Evolutionary conservation across 2,797 vertebrate species (phyloP), one percentile per base, ranked within the genome.

Genomic region (Poeciliopsis infans): DNA sequence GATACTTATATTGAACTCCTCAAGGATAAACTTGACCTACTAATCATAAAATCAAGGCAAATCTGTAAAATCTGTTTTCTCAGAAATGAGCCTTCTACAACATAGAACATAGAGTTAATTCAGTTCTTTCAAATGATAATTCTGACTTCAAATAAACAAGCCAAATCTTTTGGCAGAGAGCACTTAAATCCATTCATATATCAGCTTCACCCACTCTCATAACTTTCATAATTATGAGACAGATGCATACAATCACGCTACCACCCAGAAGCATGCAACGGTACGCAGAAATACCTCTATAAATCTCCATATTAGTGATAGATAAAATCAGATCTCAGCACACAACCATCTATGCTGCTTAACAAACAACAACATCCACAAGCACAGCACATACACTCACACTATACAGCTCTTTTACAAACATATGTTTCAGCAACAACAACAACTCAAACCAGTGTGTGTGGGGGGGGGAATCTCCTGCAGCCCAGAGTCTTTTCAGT

Each of bases 91-190:
- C 87, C 83, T 85, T 79, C 39, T 73, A 76, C 55, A 88, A 16
- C 57, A 84, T 87, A 64, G 78, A 84, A 57, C 89, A 74, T 5
- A 41, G 85, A 77, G 76, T 91, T 92, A 76, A 85, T n/a, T 69
- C 68, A 83, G 79, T 91, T 89, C 81, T 87, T 86, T 85, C 81
- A 86, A 84, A 90, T 86, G 64, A 84, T 85, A 89, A 91, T 85
- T 75, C 76, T 86, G 73, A 77, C 84, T 87, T 93, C 79, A 92
- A 90, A 91, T 72, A 90, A 85, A 86, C 83, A 85, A 71, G 77
- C 64, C 36, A 80, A 46, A 71, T 72, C 79, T 83, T 82, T 79
- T 76, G 57, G 71, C 73, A 86, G 76, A 84, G 68, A 76, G 53
- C 59, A 75, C 70, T 85, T 83, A 75, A 77, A 79, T 85, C 79